Base-by-base conservation (phyloP, 2,888 invertebrate species). In the Thera obeliscata region DNA sequence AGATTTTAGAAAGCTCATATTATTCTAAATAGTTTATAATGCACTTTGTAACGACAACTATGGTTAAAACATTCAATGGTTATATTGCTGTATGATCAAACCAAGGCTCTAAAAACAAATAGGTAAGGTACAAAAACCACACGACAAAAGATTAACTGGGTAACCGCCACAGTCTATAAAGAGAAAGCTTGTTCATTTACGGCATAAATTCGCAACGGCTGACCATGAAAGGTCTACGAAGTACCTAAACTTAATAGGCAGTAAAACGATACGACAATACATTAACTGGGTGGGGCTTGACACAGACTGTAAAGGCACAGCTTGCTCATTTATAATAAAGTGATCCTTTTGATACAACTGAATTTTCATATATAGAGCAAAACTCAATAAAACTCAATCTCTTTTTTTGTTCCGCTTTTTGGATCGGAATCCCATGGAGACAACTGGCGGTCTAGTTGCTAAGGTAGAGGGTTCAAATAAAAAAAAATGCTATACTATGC, bases 131-230 rank as follows among this genome's bases (percentile, higher is more conserved):
- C 48, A 58, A 56, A 62, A 63, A 63, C 59, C 52, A 63, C 63
- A 67, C 63, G 67, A 64, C 66, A 69, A 66, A 61, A 66, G 69
- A 64, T 61, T 70, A 71, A 63, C 50, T 46, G 64, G 63, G 64
- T 56, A 56, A 59, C 50, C 5, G 58, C 41, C 58, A 56, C 62
- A 67, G 67, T 35, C 48, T 3, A n/a, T 55, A 67, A 1, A 36
- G 33, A 64, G 33, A 64, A 8, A 38, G 60, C 50, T 46, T 36
- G 56, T 55, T n/a, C 7, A 56, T 22, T 59, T 54, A 33, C 4
- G 22, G 22, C n/a, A 43, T 43, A 52, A 9, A 43, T 41, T 52
- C 38, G 50, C 60, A 33, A 61, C 22, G 33, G 33, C 46, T n/a
- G n/a, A 6, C 55, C 36, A 38, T n/a, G 55, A 56, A 56, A 43